A percentile compares a stretch with the other conserved stretches of the same genome.
Evolutionary conservation across 2,888 invertebrate genomes (phyloP).

Genomic region (Polyploca ridens): DNA sequence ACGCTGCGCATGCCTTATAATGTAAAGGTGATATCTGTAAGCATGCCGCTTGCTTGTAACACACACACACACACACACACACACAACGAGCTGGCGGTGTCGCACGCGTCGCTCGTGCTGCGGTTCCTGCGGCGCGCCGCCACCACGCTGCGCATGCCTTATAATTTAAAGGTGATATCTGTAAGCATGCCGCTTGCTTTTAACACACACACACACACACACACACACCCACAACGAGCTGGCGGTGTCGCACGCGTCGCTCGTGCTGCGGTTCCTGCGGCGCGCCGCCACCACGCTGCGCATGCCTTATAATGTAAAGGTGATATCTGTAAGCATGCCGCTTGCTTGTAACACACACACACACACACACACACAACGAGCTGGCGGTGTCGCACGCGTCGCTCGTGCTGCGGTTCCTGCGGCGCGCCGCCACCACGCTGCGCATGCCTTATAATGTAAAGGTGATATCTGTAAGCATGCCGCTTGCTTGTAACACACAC

Average conservation of each 20-base stretch:
- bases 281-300: slow-evolving; percentile 89
- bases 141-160: no score
- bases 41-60: slow-evolving; percentile 24
- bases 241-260: slow-evolving; percentile 84
- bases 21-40: slow-evolving; percentile 63
- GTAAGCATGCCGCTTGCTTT: background rate
- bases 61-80: no score
- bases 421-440: slow-evolving; percentile 88
- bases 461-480: slow-evolving; percentile 52
- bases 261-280: slow-evolving; percentile 90
- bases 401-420: slow-evolving; percentile 90
- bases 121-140: no score
- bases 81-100: no score
- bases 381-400: slow-evolving; percentile 84
- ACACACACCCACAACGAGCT: slow-evolving; percentile 79
- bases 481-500: slow-evolving; percentile 2
- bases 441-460: slow-evolving; percentile 86
- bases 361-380: slow-evolving; percentile 64
- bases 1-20: slow-evolving; percentile 88
- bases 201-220: no score
- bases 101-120: no score
- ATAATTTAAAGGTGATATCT: no score
- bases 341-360: background rate
- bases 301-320: slow-evolving; percentile 85
- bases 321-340: slow-evolving; percentile 43